Base-by-base conservation (phyloP, 2,888 invertebrate genomes). In the Limnephilus marmoratus region DNA sequence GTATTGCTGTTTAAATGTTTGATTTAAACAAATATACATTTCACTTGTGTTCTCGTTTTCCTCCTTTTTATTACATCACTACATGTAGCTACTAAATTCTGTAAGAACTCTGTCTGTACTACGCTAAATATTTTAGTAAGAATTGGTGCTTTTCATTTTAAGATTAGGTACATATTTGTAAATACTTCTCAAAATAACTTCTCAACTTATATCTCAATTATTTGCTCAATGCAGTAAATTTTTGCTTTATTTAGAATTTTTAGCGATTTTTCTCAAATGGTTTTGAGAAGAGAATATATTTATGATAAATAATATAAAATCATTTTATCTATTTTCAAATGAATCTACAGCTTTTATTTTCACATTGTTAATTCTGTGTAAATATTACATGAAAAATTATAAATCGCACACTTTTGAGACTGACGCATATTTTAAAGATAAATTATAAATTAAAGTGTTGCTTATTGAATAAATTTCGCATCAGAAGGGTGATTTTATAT, bases 391-490 rank as follows among this genome's bases (percentile, higher is more conserved):
- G 68, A 68, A 68, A 68, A 68, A 68, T n/a, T 68, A 68, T 68
- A 24, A 34, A 82, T 82, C 18, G 34, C 82, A 82, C 49, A 86
- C 45, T 86, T 86, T 86, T 86, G 49, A 86, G 86, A 86, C 86
- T 86, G 86, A 86, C 49, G 24, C 49, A 86, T 29, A 18, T 29
- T 86, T 86, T 86, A 37, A 37, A 83, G 24, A 24, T 37, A 83
- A 68, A 68, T 24, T 68, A 68, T 68, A 68, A 68, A 68, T 24
- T 68, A 68, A 68, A 68, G n/a, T 68, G 68, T 68, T 68, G 68
- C 68, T 68, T 68, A 68, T n/a, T 68, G 24, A 68, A 68, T 68
- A 24, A 24, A 68, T 68, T 9, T 68, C n/a, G 5, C n/a, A 68
- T 9, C n/a, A 24, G 68, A 41, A 41, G 9, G 41, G 41, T 41